A percentile compares a stretch with the other conserved stretches of the same genome.
These are phyloP conservation scores for Brachypodius melanocephalos DNA, from an alignment of 2,113 vertebrate genomes.

Conservation along the genomic window DNA sequence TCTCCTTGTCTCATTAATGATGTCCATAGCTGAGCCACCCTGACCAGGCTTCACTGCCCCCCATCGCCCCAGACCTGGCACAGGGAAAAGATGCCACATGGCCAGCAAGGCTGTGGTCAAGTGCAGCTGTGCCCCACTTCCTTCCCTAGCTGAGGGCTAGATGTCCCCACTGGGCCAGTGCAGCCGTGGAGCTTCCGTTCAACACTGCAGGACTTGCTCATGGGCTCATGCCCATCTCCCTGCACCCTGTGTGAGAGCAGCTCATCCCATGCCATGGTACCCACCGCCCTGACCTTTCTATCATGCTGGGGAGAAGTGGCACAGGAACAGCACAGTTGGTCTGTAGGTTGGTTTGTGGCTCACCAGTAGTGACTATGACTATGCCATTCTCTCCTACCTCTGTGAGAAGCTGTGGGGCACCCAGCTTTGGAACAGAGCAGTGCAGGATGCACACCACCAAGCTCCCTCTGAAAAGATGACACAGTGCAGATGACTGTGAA, in stretches of 20 bases:
- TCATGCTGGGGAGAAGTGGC: fast-evolving
- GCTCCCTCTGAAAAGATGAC: background rate
- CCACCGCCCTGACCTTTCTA: background rate
- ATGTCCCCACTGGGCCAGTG: fast-evolving
- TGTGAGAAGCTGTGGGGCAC: background rate
- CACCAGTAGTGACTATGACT: background rate
- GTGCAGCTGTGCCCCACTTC: background rate
- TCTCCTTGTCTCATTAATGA: background rate
- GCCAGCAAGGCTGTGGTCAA: background rate
- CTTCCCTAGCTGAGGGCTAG: background rate
- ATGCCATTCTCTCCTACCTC: background rate
- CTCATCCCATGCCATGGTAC: background rate
- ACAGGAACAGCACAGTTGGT: background rate
- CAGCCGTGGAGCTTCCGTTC: background rate
- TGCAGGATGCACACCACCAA: fast-evolving
- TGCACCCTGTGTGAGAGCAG: background rate
- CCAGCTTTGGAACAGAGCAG: background rate
- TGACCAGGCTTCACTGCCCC: background rate
- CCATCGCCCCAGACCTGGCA: fast-evolving
- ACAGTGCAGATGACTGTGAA: background rate
- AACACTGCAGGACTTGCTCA: background rate
- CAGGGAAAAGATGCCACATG: fast-evolving
- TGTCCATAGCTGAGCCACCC: background rate
- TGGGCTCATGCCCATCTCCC: fast-evolving
- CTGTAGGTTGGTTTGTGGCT: background rate